Conservation (phyloP, 2,113 vertebrate genomes). For the Thermophis baileyi region DNA sequence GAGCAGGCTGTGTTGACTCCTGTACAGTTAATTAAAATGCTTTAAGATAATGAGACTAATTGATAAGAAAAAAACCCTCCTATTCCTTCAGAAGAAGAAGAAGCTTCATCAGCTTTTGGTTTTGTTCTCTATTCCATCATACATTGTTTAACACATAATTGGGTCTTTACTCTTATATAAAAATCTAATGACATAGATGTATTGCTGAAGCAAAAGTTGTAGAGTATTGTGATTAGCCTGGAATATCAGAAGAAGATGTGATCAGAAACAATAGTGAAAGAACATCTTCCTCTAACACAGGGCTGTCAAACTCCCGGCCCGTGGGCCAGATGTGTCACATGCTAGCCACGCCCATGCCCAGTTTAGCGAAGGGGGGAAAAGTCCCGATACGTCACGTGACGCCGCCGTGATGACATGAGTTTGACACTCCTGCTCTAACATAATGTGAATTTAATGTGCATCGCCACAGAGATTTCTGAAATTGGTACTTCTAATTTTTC, state of each 20-base stretch:
- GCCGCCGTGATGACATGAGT: too few species aligned
- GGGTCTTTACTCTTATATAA: conserved; percentile 4
- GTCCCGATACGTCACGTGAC: too few species aligned
- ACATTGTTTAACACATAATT: conserved; percentile 12
- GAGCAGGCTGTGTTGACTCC: conserved; percentile 55
- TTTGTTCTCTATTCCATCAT: conserved; percentile 30
- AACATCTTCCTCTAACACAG: background rate
- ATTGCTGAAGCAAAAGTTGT: background rate
- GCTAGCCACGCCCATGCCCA: too few species aligned
- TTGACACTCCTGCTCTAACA: background rate
- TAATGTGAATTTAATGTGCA: background rate
- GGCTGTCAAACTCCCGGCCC: too few species aligned
- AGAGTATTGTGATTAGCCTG: background rate
- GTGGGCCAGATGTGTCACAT: too few species aligned
- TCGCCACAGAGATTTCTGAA: background rate
- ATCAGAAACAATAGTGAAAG: background rate
- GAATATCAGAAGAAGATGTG: background rate
- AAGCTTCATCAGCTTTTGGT: conserved; percentile 30
- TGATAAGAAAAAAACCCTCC: conserved; percentile 52
- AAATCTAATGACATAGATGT: background rate
- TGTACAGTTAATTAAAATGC: conserved; percentile 67
- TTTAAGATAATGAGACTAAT: conserved; percentile 69
- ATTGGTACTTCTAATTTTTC: background rate
- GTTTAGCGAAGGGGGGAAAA: too few species aligned
- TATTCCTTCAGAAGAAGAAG: conserved; percentile 33